Evolutionary conservation across 2,797 vertebrate species (phyloP).

Genomic region (Gila robusta): DNA sequence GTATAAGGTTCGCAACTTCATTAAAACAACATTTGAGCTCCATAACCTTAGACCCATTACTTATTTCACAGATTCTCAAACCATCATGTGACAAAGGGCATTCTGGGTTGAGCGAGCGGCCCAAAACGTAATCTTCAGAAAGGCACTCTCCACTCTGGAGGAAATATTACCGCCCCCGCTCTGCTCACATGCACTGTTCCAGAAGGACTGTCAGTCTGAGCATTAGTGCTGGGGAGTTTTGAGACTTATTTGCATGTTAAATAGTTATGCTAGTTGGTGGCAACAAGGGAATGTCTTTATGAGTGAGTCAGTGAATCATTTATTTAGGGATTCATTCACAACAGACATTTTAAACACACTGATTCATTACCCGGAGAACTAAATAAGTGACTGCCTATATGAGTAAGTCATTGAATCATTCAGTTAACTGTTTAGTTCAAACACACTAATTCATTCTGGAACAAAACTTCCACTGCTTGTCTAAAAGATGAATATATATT

Average conservation of each 20-base stretch:
- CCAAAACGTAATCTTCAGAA: not conserved
- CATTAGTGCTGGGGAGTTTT: not conserved
- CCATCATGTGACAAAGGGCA: not conserved
- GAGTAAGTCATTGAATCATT: not conserved
- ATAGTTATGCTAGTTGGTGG: not conserved
- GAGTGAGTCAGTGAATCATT: not conserved
- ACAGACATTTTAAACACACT: not conserved
- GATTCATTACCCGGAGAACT: not conserved
- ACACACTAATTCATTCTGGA: not conserved
- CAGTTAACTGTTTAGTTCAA: not conserved
- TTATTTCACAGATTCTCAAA: no score
- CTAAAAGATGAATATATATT: not conserved
- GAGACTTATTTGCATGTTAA: not conserved
- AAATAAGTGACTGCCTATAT: not conserved
- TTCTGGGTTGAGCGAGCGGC: not conserved
- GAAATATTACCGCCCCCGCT: no score
- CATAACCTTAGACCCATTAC: not conserved
- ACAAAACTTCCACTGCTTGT: not conserved
- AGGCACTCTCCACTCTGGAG: no score
- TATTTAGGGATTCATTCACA: not conserved
- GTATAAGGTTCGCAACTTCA: no score
- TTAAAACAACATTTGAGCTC: not conserved
- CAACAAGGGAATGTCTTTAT: not conserved
- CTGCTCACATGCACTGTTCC: not conserved
- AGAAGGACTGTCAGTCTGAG: not conserved